A percentile compares a stretch with the other conserved stretches of the same genome.
Evolutionary conservation across 2,888 invertebrate genomes (phyloP).

Genomic region (Nipponacmea schrenckii): DNA sequence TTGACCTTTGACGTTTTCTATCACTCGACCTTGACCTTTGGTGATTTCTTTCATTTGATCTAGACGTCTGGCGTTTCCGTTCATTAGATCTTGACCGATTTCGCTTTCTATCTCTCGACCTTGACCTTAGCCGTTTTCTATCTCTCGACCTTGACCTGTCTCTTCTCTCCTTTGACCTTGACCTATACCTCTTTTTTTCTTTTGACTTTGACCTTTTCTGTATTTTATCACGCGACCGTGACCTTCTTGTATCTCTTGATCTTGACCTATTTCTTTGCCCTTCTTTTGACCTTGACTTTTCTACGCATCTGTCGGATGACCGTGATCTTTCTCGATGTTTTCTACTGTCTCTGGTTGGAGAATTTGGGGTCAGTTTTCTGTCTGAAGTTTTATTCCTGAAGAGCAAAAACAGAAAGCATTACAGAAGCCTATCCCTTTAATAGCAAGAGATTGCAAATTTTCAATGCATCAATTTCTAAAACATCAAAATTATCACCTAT

Average conservation of each 20-base stretch:
- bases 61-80: constrained; percentile 9
- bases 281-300: constrained; percentile 31
- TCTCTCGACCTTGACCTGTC: not conserved
- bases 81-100: constrained; percentile 21
- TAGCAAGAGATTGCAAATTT: no score
- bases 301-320: constrained; percentile 16
- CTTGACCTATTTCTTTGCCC: constrained; percentile 9
- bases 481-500: no score
- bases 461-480: no score
- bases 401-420: no score
- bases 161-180: constrained; percentile 10
- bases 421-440: no score
- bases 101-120: constrained; percentile 12
- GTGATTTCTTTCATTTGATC: constrained; percentile 8
- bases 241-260: constrained; percentile 6
- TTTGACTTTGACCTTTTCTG: constrained; percentile 11
- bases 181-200: constrained; percentile 18
- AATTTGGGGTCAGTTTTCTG: constrained; percentile 14
- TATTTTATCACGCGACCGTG: constrained; percentile 43
- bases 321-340: constrained; percentile 16
- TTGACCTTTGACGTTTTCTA: constrained; percentile 2
- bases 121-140: not conserved
- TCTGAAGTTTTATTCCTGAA: constrained; percentile 11
- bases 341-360: constrained; percentile 24
- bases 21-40: constrained; percentile 18